These are phyloP conservation scores for Laterallus jamaicensis DNA, from an alignment of 2,113 vertebrate species.

Conservation along the genomic window DNA sequence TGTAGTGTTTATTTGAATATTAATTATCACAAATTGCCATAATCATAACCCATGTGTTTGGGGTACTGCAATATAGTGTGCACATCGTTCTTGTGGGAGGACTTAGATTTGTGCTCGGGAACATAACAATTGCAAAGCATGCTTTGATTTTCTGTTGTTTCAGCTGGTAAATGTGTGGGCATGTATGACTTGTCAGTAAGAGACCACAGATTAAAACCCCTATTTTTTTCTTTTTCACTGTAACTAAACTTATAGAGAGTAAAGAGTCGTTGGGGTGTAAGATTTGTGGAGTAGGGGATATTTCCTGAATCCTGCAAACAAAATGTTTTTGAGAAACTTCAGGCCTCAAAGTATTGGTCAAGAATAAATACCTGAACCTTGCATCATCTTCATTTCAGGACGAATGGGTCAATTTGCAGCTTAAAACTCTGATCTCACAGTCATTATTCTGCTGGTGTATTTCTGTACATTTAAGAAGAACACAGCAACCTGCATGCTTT, in stretches of 20 bases:
- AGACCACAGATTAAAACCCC: background rate
- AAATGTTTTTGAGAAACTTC: background rate
- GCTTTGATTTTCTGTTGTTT: background rate
- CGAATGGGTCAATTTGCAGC: background rate
- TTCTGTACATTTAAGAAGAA: background rate
- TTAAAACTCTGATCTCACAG: background rate
- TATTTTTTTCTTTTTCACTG: background rate
- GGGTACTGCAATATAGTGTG: background rate
- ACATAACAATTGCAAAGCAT: background rate
- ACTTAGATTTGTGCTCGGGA: background rate
- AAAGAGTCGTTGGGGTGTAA: background rate
- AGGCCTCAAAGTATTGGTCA: background rate
- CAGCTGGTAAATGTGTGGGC: background rate
- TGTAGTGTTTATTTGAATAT: background rate
- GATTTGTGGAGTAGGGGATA: background rate
- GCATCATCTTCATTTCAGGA: background rate
- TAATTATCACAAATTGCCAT: background rate
- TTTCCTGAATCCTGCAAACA: background rate
- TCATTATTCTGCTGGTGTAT: background rate
- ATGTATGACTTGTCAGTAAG: background rate
- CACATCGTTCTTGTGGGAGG: background rate
- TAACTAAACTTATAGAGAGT: background rate
- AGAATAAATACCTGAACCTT: background rate
- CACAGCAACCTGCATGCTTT: background rate
- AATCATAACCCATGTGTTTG: background rate